A percentile compares a stretch with the other conserved stretches of the same genome.
These are phyloP conservation scores for Sebastes taczanowskii DNA, from an alignment of 2,797 vertebrate genomes.

Conservation along the genomic window DNA sequence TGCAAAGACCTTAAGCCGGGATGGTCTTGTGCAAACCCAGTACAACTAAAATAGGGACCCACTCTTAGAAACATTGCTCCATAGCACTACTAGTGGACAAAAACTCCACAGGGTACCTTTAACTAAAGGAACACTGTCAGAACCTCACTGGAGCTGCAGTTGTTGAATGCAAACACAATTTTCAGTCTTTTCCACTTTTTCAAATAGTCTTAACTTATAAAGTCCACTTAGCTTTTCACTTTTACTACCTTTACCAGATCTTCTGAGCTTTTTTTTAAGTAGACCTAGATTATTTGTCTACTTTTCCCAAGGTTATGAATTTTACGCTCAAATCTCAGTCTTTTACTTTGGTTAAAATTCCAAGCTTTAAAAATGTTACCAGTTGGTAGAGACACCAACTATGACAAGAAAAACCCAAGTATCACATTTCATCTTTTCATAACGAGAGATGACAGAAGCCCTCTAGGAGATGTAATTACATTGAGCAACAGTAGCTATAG, in stretches of 20 bases:
- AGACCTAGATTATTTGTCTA: not conserved
- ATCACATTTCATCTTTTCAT: not conserved
- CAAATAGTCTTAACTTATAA: no score
- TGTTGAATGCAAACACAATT: not conserved
- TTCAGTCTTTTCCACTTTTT: no score
- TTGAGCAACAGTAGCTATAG: not conserved
- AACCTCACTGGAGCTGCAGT: not conserved
- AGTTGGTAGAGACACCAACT: not conserved
- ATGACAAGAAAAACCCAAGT: not conserved
- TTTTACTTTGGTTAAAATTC: not conserved
- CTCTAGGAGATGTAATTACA: not conserved
- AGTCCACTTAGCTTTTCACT: not conserved
- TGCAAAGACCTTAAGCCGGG: no score
- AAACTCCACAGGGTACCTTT: not conserved
- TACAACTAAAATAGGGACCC: not conserved
- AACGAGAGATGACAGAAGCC: not conserved
- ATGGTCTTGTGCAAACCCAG: no score
- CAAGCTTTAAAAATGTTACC: not conserved
- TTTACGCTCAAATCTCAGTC: not conserved
- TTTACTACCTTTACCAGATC: not conserved
- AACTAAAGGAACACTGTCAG: not conserved
- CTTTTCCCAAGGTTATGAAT: not conserved
- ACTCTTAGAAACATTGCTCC: not conserved
- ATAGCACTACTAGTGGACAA: not conserved
- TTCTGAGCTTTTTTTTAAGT: not conserved